phyloP scores from a whole-genome alignment of 2,113 vertebrate species.

The Tupaia chinensis region DNA sequence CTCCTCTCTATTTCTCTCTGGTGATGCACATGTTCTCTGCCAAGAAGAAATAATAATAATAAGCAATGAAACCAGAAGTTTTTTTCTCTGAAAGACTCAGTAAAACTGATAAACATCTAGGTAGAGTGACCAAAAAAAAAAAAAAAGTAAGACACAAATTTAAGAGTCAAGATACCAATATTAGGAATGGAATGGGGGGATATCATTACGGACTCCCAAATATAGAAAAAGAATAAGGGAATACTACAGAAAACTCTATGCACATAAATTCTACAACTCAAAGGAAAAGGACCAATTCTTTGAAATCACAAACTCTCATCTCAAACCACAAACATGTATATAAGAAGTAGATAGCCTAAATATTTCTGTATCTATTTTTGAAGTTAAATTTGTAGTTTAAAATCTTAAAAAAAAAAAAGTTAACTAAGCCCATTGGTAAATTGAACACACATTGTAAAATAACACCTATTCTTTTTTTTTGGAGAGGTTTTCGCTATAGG shows the following conservation, averaged over 20 bases:
- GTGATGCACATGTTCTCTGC: too few species aligned
- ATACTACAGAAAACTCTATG: background rate
- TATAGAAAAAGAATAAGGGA: background rate
- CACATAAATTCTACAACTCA: background rate
- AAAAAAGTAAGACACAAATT: background rate
- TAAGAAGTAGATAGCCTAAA: background rate
- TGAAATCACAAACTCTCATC: background rate
- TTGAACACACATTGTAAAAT: constrained; percentile 21
- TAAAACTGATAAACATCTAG: background rate
- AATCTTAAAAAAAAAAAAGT: background rate
- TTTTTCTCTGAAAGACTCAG: constrained; percentile 4
- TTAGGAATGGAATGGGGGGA: background rate
- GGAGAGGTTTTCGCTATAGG: too few species aligned
- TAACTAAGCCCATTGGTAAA: background rate
- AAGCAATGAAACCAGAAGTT: constrained; percentile 12
- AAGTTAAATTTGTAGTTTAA: constrained; percentile 11
- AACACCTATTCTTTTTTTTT: background rate
- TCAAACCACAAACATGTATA: background rate
- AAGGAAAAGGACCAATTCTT: background rate
- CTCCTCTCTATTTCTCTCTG: too few species aligned
- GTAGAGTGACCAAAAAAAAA: background rate
- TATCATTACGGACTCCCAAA: background rate
- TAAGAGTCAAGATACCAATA: background rate
- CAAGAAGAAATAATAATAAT: background rate
- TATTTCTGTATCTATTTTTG: background rate